Base-by-base conservation (phyloP, 2,797 vertebrate genomes). In the Hybognathus amarus region DNA sequence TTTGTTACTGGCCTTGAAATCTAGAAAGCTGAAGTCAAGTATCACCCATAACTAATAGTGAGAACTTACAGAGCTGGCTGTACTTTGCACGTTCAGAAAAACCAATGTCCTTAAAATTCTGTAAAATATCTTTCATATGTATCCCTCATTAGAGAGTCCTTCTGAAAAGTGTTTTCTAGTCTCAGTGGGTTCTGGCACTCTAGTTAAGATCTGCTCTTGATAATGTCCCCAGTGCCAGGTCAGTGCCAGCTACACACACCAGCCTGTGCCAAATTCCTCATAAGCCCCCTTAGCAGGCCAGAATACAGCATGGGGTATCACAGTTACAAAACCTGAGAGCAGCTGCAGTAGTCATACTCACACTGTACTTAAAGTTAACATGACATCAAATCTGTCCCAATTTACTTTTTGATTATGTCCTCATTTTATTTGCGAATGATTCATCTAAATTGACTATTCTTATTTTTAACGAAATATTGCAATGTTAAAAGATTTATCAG, bases 161-260 rank as follows among this genome's bases (percentile, higher is more conserved):
- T 79, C 78, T 68, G n/a, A 79, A 68, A 63, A 80, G 45, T 59
- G 45, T 80, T 24, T 73, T 22, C 40, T 30, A 74, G 76, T 56
- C 67, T 86, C 38, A 3, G 70, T 5, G 40, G 68, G 68, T 20
- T 61, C 67, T 83, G 71, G 71, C 77, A 71, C 13, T 69, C 30
- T 71, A 64, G 59, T 68, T 77, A 77, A 83, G 47, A 85, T 80
- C 59, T 77, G 67, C 83, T 83, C 50, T 80, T 78, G 80, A 80
- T 74, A 36, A 63, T 47, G 30, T 80, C 83, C 71, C 69, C 33
- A 38, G 70, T 54, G 56, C 74, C 22, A 45, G 61, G 64, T 8
- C 38, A 61, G 15, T 75, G 79, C 83, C 79, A 73, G 50, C 40
- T 77, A 50, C 33, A 67, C 20, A 81, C 27, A 84, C 40, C 13